Conservation (phyloP, 2,797 vertebrate species). For the Dermochelys coriacea region DNA sequence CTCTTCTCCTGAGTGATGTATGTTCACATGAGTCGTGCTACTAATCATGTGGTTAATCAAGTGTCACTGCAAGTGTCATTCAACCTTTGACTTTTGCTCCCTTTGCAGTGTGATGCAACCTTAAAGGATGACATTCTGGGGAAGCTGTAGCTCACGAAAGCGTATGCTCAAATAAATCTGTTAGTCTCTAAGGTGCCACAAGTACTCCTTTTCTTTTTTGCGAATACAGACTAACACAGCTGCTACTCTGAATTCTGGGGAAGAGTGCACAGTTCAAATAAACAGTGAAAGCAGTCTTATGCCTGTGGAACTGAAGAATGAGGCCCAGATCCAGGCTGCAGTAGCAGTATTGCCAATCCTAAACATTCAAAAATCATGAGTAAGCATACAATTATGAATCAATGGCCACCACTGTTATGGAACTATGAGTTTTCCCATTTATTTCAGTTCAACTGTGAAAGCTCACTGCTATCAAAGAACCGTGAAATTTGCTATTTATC, state of each 20-base stretch:
- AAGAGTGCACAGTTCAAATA: background rate
- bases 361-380: background rate
- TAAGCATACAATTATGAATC: too few relatives aligned
- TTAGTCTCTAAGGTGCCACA: too few relatives aligned
- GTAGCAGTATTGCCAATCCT: background rate
- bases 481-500: too few relatives aligned
- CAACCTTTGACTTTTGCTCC: background rate
- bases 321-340: background rate
- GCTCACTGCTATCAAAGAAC: too few relatives aligned
- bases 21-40: background rate
- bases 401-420: too few relatives aligned
- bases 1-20: background rate
- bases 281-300: background rate
- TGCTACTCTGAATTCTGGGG: too few relatives aligned
- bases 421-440: too few relatives aligned
- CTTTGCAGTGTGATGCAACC: rapidly evolving
- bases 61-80: background rate
- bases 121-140: background rate
- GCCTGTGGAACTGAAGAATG: background rate
- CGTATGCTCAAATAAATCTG: too few relatives aligned
- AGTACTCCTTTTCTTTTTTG: too few relatives aligned
- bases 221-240: too few relatives aligned
- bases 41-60: rapidly evolving
- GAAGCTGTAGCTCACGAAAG: too few relatives aligned
- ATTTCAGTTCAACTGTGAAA: too few relatives aligned